Base-by-base conservation (phyloP, 2,797 vertebrate species). In the Sardinella longiceps region DNA sequence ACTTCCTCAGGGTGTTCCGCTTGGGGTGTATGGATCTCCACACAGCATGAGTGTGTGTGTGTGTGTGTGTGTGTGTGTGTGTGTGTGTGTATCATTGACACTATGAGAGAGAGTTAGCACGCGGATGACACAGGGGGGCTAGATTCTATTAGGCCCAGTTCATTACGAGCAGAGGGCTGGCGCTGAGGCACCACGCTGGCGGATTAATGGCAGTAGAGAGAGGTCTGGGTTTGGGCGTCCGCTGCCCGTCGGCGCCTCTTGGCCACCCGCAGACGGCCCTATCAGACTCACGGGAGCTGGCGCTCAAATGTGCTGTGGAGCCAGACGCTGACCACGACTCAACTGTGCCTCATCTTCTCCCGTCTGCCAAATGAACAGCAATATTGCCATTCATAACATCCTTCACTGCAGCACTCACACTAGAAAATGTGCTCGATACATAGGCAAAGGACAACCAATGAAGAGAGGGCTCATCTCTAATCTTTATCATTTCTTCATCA, bases 141-240 rank as follows among this genome's bases (percentile, higher is more conserved):
- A 37, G 66, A 37, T 74, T 37, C 30, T 74, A 74, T 74, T 74
- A 74, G 30, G 66, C 33, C 39, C 66, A 74, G 66, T 37, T 74
- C 66, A 74, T 74, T 74, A 74, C 66, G 3, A 74, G 66, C 33
- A 33, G 14, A 74, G 66, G 39, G 33, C 66, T 20, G 14, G 4
- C 12, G 3, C 30, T 20, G 66, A 18, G 66, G 30, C 33, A 33
- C 66, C 66, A 39, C 5, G 30, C 66, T 37, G 30, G 30, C 33
- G 14, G 66, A 74, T 74, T 39, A 20, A 74, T 74, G 66, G 66
- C 30, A 14, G 14, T 37, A 3, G 33, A 15, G 30, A 14, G 33
- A 28, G 30, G 66, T 39, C 20, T 20, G 66, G 66, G 10, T 28
- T 37, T 28, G 58, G 60, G 60, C 30, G 1, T 14, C 5, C 15